Evolutionary conservation across 2,888 invertebrate species (phyloP), one percentile per base, ranked within the genome.

Genomic region (Cloeon dipterum): DNA sequence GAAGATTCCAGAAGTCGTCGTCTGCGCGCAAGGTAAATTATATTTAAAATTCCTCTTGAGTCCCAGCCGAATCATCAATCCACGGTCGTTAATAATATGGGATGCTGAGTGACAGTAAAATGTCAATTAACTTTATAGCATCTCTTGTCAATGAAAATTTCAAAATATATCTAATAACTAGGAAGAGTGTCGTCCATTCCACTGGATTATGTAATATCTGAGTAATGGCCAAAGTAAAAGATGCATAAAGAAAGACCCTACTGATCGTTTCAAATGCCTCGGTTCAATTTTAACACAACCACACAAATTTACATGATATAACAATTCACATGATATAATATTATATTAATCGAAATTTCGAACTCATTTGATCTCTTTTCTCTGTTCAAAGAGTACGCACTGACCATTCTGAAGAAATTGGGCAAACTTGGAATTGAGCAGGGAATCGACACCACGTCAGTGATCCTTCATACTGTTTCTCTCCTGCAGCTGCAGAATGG

Each of bases 401-500:
- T 72, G 38, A 66, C 72, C 37, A 64, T 93, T 36, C 63, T 91
- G 46, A 68, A 72, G 49, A 71, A 73, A 41, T 81, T 82, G 2
- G 91, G 91, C 58, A 70, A 73, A 44, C 63, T 88, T 32, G 88
- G 86, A 3, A 68, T 85, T 41, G 68, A 68, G 44, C 76, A 78
- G 5, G 74, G 78, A 40, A 65, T 79, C 39, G 81, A 81, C 46
- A 78, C 81, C 1, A 69, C 72, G 41, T 57, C 65, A 13, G 74
- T 75, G 52, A 74, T 91, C 43, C 70, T 72, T 39, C 81, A 79
- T 51, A 76, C 81, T 40, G 70, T 91, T 39, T 65, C 74, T 43
- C 66, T 85, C 34, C 63, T 91, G 41, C 82, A 85, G 55, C 62
- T 78, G 45, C 86, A 88, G 51, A 70, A 76, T 47, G 82, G 82